A percentile compares a stretch with the other conserved stretches of the same genome.
Evolutionary conservation across 2,888 invertebrate species (phyloP).

Genomic region (Lasioglossum oenotherae): DNA sequence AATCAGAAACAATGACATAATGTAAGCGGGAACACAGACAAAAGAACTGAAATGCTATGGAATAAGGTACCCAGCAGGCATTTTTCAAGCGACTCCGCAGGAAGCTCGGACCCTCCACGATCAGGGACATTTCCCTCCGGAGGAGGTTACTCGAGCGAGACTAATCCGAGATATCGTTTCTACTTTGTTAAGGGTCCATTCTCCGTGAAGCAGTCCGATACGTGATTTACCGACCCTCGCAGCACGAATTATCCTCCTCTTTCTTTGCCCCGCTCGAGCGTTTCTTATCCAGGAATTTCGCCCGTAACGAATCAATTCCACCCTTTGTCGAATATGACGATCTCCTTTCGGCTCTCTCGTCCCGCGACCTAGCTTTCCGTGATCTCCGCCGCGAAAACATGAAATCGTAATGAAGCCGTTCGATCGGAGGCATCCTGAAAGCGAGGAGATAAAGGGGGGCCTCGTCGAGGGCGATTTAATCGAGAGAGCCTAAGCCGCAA

Average conservation of each 20-base stretch:
- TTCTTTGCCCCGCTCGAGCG: neutral
- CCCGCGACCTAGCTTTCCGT: conserved; percentile 17
- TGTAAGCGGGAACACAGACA: neutral
- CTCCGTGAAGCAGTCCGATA: conserved; percentile 57
- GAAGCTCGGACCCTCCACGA: conserved; percentile 27
- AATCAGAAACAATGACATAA: neutral
- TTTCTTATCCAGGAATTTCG: conserved; percentile 37
- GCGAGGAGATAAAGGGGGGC: conserved; percentile 21
- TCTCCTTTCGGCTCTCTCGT: neutral
- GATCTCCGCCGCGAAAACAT: conserved; percentile 32
- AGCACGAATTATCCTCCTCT: conserved; percentile 43
- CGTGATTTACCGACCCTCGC: conserved; percentile 57
- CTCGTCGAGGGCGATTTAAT: conserved; percentile 43
- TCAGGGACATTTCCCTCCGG: conserved; percentile 48
- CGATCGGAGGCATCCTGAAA: conserved; percentile 26
- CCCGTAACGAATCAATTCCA: conserved; percentile 59
- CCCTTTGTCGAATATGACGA: conserved; percentile 39
- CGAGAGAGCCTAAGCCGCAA: conserved; percentile 60
- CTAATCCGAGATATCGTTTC: conserved; percentile 65
- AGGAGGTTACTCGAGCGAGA: conserved; percentile 41
- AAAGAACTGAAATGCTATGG: conserved; percentile 18
- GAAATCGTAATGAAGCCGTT: conserved; percentile 60
- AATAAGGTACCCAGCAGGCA: conserved; percentile 25
- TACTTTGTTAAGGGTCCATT: conserved; percentile 62
- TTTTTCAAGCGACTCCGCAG: conserved; percentile 42